Conservation (phyloP, 2,888 invertebrate genomes). For the Cylloceria caligata region DNA sequence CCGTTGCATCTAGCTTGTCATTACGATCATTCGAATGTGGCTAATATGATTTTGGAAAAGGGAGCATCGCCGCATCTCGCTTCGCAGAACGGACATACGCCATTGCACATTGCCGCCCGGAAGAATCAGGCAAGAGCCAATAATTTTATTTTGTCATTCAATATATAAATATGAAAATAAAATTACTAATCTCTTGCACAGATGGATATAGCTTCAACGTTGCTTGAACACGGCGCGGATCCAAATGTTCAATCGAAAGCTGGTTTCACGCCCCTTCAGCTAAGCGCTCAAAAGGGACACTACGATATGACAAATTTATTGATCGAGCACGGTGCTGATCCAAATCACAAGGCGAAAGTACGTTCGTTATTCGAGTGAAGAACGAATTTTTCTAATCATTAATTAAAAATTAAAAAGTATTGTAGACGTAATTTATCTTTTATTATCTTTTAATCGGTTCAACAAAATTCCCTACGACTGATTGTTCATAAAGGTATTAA, state of each 20-base stretch:
- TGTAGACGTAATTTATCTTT: no score
- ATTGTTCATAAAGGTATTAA: no score
- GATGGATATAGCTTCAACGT: constrained; percentile 97
- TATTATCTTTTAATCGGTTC: no score
- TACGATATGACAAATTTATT: constrained; percentile 97
- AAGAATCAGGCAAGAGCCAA: constrained; percentile 92
- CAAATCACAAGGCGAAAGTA: constrained; percentile 92
- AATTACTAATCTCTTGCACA: constrained; percentile 76
- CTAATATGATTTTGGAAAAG: constrained; percentile 94
- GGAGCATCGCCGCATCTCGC: constrained; percentile 97
- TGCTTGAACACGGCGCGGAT: constrained; percentile 96
- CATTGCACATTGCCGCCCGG: constrained; percentile 98
- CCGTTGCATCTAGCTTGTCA: constrained; percentile 98
- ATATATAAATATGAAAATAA: neutral
- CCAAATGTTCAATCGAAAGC: constrained; percentile 97
- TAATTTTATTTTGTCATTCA: constrained; percentile 7
- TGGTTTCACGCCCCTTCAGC: constrained; percentile 97
- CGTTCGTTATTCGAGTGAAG: neutral
- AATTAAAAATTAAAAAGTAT: no score
- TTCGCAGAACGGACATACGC: constrained; percentile 99
- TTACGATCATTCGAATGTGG: constrained; percentile 97
- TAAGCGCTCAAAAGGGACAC: constrained; percentile 97
- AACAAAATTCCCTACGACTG: no score
- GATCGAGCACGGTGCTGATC: constrained; percentile 95
- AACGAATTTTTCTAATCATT: neutral